Percentiles rank a stretch among this genome's conserved stretches.
phyloP scores from a whole-genome alignment of 2,797 vertebrate species.

The Rachycentron canadum region DNA sequence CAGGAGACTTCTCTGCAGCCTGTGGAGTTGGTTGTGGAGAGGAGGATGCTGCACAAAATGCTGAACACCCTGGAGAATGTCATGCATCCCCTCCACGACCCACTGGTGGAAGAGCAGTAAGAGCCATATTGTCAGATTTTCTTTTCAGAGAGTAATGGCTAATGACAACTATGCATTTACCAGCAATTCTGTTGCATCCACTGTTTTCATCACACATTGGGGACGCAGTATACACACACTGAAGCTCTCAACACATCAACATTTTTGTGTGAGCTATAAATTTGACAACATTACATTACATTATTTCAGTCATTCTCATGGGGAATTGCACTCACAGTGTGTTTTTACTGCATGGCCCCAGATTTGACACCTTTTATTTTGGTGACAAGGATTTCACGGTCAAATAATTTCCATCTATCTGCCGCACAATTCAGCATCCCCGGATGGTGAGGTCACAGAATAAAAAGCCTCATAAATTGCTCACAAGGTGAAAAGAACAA shows the following conservation, averaged over 20 bases:
- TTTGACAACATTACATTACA: constrained; percentile 9
- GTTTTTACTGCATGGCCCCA: constrained; percentile 7
- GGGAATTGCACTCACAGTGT: background rate
- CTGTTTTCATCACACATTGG: background rate
- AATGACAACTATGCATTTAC: background rate
- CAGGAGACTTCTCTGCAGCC: too few species aligned
- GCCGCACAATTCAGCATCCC: background rate
- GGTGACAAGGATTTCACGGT: constrained; percentile 43
- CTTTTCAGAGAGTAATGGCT: background rate
- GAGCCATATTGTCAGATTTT: background rate
- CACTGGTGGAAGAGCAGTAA: too few species aligned
- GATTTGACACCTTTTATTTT: constrained; percentile 52
- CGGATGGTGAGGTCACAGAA: constrained; percentile 25
- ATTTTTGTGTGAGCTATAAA: background rate
- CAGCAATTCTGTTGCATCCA: background rate
- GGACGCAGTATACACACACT: background rate
- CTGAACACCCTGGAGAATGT: too few species aligned
- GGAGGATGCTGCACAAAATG: too few species aligned
- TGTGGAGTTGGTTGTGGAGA: too few species aligned
- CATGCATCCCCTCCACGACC: too few species aligned
- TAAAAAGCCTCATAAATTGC: constrained; percentile 45
- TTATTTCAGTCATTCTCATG: constrained; percentile 13
- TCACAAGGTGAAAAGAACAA: constrained; percentile 27
- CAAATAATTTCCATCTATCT: constrained; percentile 35
- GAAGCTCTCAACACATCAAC: background rate